phyloP scores from a whole-genome alignment of 2,113 vertebrate genomes.

The Leptobrachium ailaonicum region DNA sequence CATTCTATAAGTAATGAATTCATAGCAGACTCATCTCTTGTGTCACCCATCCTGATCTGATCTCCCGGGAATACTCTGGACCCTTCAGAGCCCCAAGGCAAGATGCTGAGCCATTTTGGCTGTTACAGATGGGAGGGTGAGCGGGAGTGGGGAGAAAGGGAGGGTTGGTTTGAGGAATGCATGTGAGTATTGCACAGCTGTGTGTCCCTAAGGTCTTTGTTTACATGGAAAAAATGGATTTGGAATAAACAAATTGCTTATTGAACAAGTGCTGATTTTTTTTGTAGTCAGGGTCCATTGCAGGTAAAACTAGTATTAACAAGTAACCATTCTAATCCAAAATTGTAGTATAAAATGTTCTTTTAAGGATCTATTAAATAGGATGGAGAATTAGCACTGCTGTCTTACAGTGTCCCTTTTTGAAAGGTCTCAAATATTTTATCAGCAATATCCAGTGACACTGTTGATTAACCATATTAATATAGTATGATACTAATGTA shows the following conservation, averaged over 20 bases:
- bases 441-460: no score
- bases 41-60: slow-evolving; percentile 77
- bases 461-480: no score
- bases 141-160: slow-evolving; percentile 18
- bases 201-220: slow-evolving; percentile 30
- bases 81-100: slow-evolving; percentile 37
- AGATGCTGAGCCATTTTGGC: slow-evolving; percentile 43
- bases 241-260: slow-evolving; percentile 8
- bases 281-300: background rate
- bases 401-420: no score
- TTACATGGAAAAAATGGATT: slow-evolving; percentile 15
- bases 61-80: slow-evolving; percentile 71
- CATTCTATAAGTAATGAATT: slow-evolving; percentile 77
- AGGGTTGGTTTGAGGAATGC: slow-evolving; percentile 35
- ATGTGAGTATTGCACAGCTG: slow-evolving; percentile 38
- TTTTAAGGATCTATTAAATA: no score
- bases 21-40: slow-evolving; percentile 79
- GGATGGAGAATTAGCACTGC: no score
- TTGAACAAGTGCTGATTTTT: background rate
- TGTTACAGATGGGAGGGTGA: slow-evolving; percentile 21
- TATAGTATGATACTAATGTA: no score
- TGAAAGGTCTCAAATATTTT: no score
- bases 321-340: no score
- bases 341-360: no score
- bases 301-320: background rate